Conservation (phyloP, 2,113 vertebrate species). For the Fregata magnificens region DNA sequence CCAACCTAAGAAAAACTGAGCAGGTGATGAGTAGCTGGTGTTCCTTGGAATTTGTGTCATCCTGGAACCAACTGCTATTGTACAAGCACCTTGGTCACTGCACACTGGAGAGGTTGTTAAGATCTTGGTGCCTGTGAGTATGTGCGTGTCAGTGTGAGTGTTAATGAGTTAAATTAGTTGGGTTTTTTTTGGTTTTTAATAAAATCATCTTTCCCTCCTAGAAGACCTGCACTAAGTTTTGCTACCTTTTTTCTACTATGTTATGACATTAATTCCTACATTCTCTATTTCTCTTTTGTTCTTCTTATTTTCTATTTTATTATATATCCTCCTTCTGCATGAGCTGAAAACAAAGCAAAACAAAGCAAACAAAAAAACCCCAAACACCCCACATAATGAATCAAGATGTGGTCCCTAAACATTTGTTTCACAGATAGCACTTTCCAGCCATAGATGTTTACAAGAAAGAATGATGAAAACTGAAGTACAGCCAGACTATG, state of each 20-base stretch:
- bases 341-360: neutral
- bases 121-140: neutral
- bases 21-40: neutral
- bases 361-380: fast-evolving
- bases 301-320: neutral
- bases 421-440: neutral
- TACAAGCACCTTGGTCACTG: neutral
- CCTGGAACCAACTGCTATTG: fast-evolving
- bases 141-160: neutral
- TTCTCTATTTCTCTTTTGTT: neutral
- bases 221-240: neutral
- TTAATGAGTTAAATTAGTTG: neutral
- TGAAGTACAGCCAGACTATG: neutral
- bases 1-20: neutral
- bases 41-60: neutral
- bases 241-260: neutral
- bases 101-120: neutral
- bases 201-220: neutral
- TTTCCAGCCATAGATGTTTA: neutral
- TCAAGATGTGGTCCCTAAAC: neutral
- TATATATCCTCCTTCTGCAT: neutral
- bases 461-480: neutral
- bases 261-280: neutral
- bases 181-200: neutral
- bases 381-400: neutral